phyloP scores from a whole-genome alignment of 2,888 invertebrate genomes.

The Agonopterix arenella region DNA sequence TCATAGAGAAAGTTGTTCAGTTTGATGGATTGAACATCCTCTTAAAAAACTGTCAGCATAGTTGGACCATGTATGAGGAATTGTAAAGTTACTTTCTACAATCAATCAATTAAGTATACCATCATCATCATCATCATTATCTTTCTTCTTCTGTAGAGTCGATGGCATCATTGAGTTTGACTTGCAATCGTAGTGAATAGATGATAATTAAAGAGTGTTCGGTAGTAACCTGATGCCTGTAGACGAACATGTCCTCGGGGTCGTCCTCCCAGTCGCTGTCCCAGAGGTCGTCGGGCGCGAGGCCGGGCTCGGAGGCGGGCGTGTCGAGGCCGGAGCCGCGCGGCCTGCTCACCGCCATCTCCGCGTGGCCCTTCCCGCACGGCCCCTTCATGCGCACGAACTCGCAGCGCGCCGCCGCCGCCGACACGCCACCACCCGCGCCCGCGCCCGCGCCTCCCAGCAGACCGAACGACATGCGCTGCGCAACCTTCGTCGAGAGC shows the following conservation, averaged over 20 bases:
- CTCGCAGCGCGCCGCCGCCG: conserved; percentile 90
- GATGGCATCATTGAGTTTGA: too few relatives aligned
- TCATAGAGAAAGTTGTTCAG: too few relatives aligned
- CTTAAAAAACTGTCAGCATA: too few relatives aligned
- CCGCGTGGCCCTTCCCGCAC: conserved; percentile 85
- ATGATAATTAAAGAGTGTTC: too few relatives aligned
- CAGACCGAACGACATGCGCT: conserved; percentile 95
- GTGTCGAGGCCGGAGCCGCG: conserved; percentile 96
- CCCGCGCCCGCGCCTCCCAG: conserved; percentile 84
- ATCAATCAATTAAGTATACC: too few relatives aligned
- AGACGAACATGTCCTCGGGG: conserved; percentile 89
- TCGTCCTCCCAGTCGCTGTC: conserved; percentile 93
- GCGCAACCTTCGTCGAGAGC: conserved; percentile 94
- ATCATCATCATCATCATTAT: too few relatives aligned
- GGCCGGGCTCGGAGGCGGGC: conserved; percentile 93
- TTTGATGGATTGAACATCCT: too few relatives aligned
- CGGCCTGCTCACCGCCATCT: conserved; percentile 97
- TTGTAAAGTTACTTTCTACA: too few relatives aligned
- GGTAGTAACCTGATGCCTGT: conserved; percentile 81
- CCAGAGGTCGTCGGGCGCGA: conserved; percentile 91
- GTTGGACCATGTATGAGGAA: too few relatives aligned
- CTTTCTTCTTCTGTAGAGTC: too few relatives aligned
- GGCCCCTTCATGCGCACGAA: conserved; percentile 94
- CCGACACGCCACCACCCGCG: conserved; percentile 86
- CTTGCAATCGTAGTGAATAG: too few relatives aligned